Conservation (phyloP, 1,140 invertebrate species). For the Phenacoccus solenopsis region DNA sequence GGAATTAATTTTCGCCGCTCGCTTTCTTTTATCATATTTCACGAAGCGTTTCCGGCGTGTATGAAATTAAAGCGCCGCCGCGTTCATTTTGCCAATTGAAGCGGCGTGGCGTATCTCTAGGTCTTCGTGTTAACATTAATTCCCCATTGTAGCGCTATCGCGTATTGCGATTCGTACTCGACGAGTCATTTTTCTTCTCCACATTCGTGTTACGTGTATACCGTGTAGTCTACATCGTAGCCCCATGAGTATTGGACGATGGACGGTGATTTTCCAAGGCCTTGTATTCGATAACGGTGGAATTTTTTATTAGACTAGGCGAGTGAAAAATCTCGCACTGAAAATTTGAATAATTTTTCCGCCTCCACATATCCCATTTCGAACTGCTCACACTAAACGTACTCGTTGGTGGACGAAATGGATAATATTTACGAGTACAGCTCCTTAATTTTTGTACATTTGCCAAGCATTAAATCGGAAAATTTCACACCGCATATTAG, state of each 20-base stretch:
- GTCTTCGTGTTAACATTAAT: no score
- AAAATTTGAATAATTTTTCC: background rate
- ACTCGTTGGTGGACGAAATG: no score
- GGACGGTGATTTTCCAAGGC: no score
- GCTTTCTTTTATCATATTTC: conserved; percentile 3
- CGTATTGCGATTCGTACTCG: no score
- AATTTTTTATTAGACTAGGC: background rate
- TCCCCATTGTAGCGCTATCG: no score
- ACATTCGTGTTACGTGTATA: background rate
- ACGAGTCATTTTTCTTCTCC: no score
- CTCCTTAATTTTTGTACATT: conserved; percentile 3
- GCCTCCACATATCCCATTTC: background rate
- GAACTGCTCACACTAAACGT: background rate
- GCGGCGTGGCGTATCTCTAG: no score
- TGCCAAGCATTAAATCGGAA: background rate
- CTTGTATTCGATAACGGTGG: background rate
- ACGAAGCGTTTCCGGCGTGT: background rate
- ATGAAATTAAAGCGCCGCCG: background rate
- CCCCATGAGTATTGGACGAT: no score
- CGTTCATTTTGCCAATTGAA: background rate
- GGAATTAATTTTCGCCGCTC: conserved; percentile 3
- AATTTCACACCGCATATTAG: background rate
- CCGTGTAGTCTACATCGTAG: no score
- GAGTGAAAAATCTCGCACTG: background rate
- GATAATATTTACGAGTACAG: no score